These are phyloP conservation scores for Sterrhoptilus dennistouni DNA, from an alignment of 2,113 vertebrate genomes.

Conservation along the genomic window DNA sequence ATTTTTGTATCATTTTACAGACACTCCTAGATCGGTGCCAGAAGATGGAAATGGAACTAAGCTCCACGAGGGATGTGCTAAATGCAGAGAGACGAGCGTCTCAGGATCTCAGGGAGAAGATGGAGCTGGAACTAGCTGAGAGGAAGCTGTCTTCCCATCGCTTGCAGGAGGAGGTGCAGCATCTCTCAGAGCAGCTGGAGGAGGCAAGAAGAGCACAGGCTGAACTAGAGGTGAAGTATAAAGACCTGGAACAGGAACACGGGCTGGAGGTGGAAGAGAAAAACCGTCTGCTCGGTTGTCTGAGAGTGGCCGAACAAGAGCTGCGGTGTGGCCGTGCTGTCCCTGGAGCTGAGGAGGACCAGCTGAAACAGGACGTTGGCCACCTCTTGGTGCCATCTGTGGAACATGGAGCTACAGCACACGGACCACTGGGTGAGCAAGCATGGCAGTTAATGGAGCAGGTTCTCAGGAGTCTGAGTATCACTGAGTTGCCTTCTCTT, in stretches of 20 bases:
- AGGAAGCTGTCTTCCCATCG: constrained; percentile 40
- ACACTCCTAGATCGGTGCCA: constrained; percentile 81
- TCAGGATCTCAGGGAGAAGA: constrained; percentile 29
- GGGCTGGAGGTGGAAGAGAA: constrained; percentile 65
- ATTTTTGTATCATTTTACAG: constrained; percentile 64
- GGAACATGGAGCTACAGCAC: not conserved
- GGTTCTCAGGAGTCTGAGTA: not conserved
- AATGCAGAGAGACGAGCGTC: constrained; percentile 72
- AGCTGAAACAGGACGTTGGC: not conserved
- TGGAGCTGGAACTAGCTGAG: constrained; percentile 76
- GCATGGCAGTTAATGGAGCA: not conserved
- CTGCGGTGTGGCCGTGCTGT: not conserved
- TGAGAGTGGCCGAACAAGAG: constrained; percentile 46
- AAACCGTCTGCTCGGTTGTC: constrained; percentile 9
- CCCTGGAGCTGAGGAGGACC: constrained; percentile 24
- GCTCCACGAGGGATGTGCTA: constrained; percentile 54
- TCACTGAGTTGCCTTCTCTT: not conserved
- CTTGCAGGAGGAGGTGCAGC: constrained; percentile 72
- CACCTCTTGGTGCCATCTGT: not conserved
- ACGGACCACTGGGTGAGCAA: constrained; percentile 77
- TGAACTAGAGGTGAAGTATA: constrained; percentile 64
- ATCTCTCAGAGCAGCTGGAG: constrained; percentile 67
- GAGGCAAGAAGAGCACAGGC: constrained; percentile 57
- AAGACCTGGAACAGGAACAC: constrained; percentile 57
- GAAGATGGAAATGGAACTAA: constrained; percentile 81